These are phyloP conservation scores for Capitulum mitella DNA, from an alignment of 2,888 invertebrate genomes.

Conservation along the genomic window DNA sequence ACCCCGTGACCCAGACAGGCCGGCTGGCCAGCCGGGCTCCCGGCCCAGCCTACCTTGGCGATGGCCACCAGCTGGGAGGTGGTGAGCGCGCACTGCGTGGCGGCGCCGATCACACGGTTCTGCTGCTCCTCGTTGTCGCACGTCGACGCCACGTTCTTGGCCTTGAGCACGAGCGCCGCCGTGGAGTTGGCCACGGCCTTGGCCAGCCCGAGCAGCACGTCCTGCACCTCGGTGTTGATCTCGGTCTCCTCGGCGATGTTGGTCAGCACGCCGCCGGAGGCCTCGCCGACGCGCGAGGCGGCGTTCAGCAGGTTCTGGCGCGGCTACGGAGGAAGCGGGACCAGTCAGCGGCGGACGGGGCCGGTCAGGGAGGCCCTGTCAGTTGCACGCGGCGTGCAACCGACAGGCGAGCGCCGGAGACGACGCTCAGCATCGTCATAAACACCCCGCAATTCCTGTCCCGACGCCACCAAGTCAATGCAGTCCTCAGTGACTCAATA, in stretches of 20 bases:
- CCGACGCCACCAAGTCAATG: too few species aligned
- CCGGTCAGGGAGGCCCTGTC: background rate
- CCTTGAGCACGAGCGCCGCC: conserved; percentile 88
- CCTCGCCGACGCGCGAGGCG: conserved; percentile 93
- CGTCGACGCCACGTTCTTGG: conserved; percentile 85
- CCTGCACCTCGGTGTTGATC: conserved; percentile 57
- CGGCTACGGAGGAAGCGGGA: conserved; percentile 51
- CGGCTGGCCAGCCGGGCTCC: too few species aligned
- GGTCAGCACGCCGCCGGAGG: conserved; percentile 84
- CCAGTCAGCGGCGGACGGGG: background rate
- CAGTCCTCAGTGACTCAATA: conserved; percentile 39
- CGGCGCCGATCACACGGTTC: conserved; percentile 79
- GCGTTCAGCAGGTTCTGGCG: conserved; percentile 88
- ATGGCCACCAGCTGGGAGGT: conserved; percentile 97
- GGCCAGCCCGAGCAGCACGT: conserved; percentile 84
- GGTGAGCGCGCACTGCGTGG: conserved; percentile 92
- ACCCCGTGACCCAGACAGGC: too few species aligned
- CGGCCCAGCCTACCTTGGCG: conserved; percentile 84
- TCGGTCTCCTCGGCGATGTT: conserved; percentile 83
- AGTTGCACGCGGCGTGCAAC: background rate
- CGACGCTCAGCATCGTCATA: background rate
- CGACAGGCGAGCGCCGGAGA: background rate
- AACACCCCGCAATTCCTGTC: too few species aligned
- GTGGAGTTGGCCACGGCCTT: conserved; percentile 98
- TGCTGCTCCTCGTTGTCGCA: conserved; percentile 74